Base-by-base conservation (phyloP, 2,888 invertebrate species). In the Autographa gamma region DNA sequence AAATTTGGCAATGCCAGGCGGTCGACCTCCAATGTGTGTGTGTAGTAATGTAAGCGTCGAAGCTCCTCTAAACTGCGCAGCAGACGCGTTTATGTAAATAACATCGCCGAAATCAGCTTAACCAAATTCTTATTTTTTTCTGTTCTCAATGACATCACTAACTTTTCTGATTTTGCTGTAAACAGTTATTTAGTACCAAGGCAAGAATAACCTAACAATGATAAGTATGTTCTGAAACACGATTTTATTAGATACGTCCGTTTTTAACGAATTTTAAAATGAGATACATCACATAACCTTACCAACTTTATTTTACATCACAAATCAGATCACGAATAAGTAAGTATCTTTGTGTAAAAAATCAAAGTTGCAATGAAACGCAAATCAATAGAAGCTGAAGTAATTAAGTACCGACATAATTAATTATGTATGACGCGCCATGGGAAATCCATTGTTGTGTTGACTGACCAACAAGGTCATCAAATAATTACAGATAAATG, bases 1-100 rank as follows among this genome's bases (percentile, higher is more conserved):
- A 90, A 92, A 93, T 94, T 95, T 91, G 94, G 94, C 93, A 92
- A 92, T 91, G 93, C 80, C 85, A 88, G 93, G 90, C 90, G 85
- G 83, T 89, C 91, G 94, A 94, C 95, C 94, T 94, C 94, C 85
- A 88, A 84, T 80, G 74, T 73, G 76, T 76, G 84, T 80, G 74
- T 73, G 76, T 76, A 83, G 83, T 81, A 77, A 79, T 82, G 63
- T 73, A 68, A 63, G 76, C 69, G 77, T 76, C 75, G 80, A 76
- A 69, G 71, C 72, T 73, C 71, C 79, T 77, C 60, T 70, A 74
- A 76, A 84, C 78, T 84, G 83, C 84, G 84, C 81, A 83, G 75
- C 66, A 76, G 64, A 77, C 34, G 66, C 65, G 31, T 74, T 38
- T n/a, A 32, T 48, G 13, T 18, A 14, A 32, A 41, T 34, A 63